Base-by-base conservation (phyloP, 2,888 invertebrate genomes). In the Syrista parreyssii region DNA sequence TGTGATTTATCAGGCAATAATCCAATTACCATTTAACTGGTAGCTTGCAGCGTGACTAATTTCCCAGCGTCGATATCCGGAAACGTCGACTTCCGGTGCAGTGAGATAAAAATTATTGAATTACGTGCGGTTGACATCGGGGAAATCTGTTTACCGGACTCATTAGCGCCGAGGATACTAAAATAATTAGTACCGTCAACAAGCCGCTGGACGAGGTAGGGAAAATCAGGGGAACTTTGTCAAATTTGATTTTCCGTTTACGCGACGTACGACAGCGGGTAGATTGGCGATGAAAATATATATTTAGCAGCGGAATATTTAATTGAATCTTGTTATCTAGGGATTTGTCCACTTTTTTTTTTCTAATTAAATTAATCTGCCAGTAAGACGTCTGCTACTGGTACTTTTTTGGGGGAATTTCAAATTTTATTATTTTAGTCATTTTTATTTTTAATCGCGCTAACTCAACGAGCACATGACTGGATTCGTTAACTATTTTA, bases 331-430 rank as follows among this genome's bases (percentile, higher is more conserved):
- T 9, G 1, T 55, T 23, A 23, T 55, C 9, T 1, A 9, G 2
- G 23, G 55, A 55, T 55, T 23, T 9, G 9, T 23, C 1, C 23
- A 9, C 4, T 1, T 9, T 4, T 55, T 55, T 55, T 34, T 34
- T 34, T 3, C 1, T 9, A 55, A 23, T 23, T 55, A 55, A 23
- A 0, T 9, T 23, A 23, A 55, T 9, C 1, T 23, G 0, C 0
- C 23, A 9, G 2, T 23, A 23, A 1, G 2, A 2, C 2, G 0
- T 3, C 4, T 23, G 15, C 1, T 9, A 9, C 9, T 55, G 2
- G 23, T 55, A 55, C 2, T 55, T 23, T 55, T 23, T 6, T 15
- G 0, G 23, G 34, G 23, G 4, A 23, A 23, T 55, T 55, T 23
- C 23, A 23, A 23, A 9, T 23, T 6, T 23, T 23, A 40, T 40